Conservation (phyloP, 2,113 vertebrate species). For the cat (Felis catus) region DNA sequence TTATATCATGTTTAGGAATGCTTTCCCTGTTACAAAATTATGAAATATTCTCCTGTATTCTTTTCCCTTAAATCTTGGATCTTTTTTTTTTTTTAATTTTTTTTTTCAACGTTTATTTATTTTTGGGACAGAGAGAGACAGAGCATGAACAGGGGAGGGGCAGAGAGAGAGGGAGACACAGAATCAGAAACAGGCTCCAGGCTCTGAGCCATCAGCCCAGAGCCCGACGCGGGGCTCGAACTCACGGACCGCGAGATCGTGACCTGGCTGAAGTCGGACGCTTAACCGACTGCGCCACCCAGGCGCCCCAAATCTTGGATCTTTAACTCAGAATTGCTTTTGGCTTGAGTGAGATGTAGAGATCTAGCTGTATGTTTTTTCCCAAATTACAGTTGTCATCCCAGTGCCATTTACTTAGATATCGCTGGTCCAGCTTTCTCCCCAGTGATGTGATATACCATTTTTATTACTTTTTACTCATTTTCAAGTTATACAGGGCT, state of each 20-base stretch:
- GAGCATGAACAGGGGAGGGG: too few relatives aligned
- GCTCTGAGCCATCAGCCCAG: too few relatives aligned
- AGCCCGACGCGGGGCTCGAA: too few relatives aligned
- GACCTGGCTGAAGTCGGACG: too few relatives aligned
- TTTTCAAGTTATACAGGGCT: neutral
- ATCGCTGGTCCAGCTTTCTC: neutral
- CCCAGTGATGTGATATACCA: neutral
- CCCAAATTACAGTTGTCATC: neutral
- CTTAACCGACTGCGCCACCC: too few relatives aligned
- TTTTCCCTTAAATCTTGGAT: neutral
- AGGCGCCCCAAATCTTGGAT: neutral
- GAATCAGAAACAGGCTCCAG: too few relatives aligned
- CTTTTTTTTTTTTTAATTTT: neutral
- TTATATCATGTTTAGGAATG: neutral
- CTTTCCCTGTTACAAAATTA: neutral
- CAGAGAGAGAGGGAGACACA: too few relatives aligned
- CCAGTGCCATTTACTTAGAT: neutral
- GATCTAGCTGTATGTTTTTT: neutral
- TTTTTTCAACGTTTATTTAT: too few relatives aligned
- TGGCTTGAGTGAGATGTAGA: neutral
- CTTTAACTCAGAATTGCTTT: conserved; percentile 21
- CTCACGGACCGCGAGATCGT: too few relatives aligned
- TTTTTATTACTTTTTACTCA: neutral
- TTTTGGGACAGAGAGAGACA: too few relatives aligned
- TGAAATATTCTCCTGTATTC: neutral